These are phyloP conservation scores for Dynastes tityus DNA, from an alignment of 2,888 invertebrate species.

Conservation along the genomic window DNA sequence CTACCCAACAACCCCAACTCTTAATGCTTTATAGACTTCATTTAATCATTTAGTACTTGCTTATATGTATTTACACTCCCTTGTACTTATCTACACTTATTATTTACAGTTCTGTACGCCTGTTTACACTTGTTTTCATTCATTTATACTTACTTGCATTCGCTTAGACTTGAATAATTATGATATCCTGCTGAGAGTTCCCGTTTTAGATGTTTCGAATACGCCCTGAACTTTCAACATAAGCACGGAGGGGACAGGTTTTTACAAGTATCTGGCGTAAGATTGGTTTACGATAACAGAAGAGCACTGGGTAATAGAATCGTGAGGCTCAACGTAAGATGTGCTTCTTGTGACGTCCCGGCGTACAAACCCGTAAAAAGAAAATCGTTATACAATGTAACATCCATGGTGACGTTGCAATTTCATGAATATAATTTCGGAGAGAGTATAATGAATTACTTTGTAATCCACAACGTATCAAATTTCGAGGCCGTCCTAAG, in stretches of 20 bases:
- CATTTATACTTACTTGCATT: too few relatives aligned
- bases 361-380: slow-evolving; percentile 73
- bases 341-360: slow-evolving; percentile 80
- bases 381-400: slow-evolving; percentile 75
- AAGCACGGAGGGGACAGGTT: slow-evolving; percentile 73
- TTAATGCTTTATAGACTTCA: too few relatives aligned
- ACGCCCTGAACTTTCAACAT: neutral
- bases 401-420: slow-evolving; percentile 68
- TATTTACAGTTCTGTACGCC: too few relatives aligned
- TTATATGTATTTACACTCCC: too few relatives aligned
- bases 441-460: slow-evolving; percentile 62
- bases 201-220: slow-evolving; percentile 70
- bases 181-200: too few relatives aligned
- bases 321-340: slow-evolving; percentile 76
- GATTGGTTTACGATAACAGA: slow-evolving; percentile 79
- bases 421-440: slow-evolving; percentile 73
- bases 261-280: slow-evolving; percentile 86
- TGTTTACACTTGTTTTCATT: too few relatives aligned
- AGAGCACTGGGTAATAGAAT: slow-evolving; percentile 78
- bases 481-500: slow-evolving; percentile 16
- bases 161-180: too few relatives aligned
- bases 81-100: too few relatives aligned
- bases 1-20: too few relatives aligned
- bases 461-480: neutral
- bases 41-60: too few relatives aligned